These are phyloP conservation scores for Centropus bengalensis DNA, from an alignment of 2,113 vertebrate species.

Conservation along the genomic window DNA sequence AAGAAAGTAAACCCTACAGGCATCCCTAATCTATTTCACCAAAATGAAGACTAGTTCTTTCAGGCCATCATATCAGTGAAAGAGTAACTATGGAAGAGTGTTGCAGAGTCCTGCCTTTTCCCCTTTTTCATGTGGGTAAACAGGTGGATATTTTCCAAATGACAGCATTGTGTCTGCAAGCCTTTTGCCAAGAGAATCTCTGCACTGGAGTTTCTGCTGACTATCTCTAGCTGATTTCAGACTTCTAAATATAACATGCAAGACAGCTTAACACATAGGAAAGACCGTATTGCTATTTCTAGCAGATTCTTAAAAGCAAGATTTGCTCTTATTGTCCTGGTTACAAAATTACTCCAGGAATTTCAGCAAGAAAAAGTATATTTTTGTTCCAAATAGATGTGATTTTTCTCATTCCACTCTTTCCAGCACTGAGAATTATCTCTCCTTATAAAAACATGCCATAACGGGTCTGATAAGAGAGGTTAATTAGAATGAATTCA, in stretches of 20 bases:
- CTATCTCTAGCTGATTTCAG: not conserved
- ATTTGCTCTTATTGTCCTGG: not conserved
- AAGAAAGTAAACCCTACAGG: not conserved
- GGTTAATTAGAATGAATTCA: not conserved
- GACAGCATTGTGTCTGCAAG: not conserved
- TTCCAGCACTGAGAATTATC: not conserved
- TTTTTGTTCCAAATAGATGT: not conserved
- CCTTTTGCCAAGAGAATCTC: not conserved
- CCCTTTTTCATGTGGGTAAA: not conserved
- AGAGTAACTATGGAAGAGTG: not conserved
- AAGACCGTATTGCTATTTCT: not conserved
- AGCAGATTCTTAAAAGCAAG: not conserved
- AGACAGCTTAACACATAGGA: not conserved
- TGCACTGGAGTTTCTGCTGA: not conserved
- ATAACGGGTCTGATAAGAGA: not conserved
- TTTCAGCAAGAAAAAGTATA: not conserved
- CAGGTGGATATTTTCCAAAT: not conserved
- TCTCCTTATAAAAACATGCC: not conserved
- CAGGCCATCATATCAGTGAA: not conserved
- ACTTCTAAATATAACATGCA: not conserved
- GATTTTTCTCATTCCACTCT: not conserved
- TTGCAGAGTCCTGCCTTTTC: not conserved
- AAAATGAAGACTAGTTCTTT: not conserved
- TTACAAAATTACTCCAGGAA: not conserved
- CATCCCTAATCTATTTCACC: not conserved